phyloP scores from a whole-genome alignment of 2,888 invertebrate genomes.

The Clivina fossor region DNA sequence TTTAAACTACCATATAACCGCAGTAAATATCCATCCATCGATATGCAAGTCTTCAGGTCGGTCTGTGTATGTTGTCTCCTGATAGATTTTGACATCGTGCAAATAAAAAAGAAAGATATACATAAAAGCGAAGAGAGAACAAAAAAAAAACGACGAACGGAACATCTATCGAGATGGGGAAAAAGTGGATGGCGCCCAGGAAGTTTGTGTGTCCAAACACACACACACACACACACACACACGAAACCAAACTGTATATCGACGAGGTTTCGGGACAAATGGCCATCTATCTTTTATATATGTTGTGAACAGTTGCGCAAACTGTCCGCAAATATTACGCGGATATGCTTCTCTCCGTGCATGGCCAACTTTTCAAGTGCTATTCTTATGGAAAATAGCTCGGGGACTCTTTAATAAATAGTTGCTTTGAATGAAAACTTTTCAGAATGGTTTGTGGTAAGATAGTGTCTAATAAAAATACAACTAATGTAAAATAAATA shows the following conservation, averaged over 20 bases:
- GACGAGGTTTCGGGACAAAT: constrained; percentile 2
- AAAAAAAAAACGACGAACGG: neutral
- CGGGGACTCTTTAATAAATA: too few species aligned
- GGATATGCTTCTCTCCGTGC: too few species aligned
- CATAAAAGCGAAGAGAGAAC: neutral
- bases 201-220: too few species aligned
- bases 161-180: too few species aligned
- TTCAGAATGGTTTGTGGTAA: too few species aligned
- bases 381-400: too few species aligned
- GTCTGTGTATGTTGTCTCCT: constrained; percentile 5
- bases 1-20: neutral
- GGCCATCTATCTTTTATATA: neutral
- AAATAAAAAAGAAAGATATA: constrained; percentile 2
- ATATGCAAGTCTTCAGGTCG: constrained; percentile 4
- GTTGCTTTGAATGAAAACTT: too few species aligned
- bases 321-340: too few species aligned
- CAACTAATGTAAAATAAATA: too few species aligned
- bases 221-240: neutral
- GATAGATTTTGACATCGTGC: constrained; percentile 8
- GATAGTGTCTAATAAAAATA: too few species aligned
- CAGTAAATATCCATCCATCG: neutral
- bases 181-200: constrained; percentile 9
- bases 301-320: neutral
- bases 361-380: too few species aligned
- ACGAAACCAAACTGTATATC: neutral